A percentile compares a stretch with the other conserved stretches of the same genome.
phyloP scores from a whole-genome alignment of 2,888 invertebrate species.

The Latrodectus hesperus region DNA sequence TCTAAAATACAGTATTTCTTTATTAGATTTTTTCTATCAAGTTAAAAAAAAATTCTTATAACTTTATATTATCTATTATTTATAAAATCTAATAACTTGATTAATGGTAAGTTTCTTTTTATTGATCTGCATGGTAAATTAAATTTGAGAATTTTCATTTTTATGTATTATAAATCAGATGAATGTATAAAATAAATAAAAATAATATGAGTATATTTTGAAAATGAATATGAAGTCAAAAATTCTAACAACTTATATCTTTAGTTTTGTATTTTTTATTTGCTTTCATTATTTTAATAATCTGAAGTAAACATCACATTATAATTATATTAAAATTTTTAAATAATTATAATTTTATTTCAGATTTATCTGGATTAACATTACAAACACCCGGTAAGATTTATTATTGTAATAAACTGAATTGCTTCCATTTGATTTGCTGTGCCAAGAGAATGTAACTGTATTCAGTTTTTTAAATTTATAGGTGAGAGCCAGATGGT shows the following conservation, averaged over 20 bases:
- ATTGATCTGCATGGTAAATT: too few species aligned
- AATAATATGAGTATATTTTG: background rate
- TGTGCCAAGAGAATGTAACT: constrained; percentile 75
- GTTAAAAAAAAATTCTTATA: too few species aligned
- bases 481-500: constrained; percentile 82
- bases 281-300: background rate
- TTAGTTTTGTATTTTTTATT: background rate
- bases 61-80: too few species aligned
- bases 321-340: constrained; percentile 20
- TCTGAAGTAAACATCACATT: background rate
- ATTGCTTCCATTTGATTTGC: constrained; percentile 72
- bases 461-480: constrained; percentile 13
- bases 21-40: too few species aligned
- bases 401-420: background rate
- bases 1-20: too few species aligned
- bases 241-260: background rate
- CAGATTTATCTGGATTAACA: constrained; percentile 92
- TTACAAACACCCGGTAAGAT: constrained; percentile 78
- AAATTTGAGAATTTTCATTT: too few species aligned
- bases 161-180: too few species aligned
- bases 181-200: background rate
- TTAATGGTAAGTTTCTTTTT: too few species aligned
- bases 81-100: too few species aligned
- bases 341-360: constrained; percentile 6
- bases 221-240: background rate